Base-by-base conservation (phyloP, 2,113 vertebrate species). In the Thalassoma bifasciatum region DNA sequence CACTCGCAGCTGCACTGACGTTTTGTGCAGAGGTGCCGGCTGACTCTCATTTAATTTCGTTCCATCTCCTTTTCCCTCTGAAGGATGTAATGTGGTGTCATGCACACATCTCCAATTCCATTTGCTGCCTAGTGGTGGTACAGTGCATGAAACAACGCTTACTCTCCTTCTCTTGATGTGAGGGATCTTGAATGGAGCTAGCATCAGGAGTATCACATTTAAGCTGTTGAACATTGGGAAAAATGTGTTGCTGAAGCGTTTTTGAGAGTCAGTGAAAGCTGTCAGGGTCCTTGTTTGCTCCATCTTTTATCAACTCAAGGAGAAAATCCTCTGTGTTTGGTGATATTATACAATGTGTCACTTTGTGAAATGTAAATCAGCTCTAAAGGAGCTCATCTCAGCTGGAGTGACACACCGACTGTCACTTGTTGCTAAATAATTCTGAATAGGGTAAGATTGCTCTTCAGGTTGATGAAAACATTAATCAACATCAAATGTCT, bases 41-140 rank as follows among this genome's bases (percentile, higher is more conserved):
- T 58, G 75, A 70, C 75, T 85, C 75, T 80, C 71, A 79, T 84
- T 78, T 85, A 17, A 71, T 86, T 88, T 66, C 14, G 34, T 79
- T 68, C 56, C 60, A 68, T 84, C 79, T 71, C 54, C 54, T 16
- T 84, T 67, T 80, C 57, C 40, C 22, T 81, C 66, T 73, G 83
- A 72, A 86, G 74, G 56, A 80, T 85, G 63, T 86, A 75, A 82
- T 59, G 72, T 44, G 38, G 24, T 75, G 69, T 76, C 63, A 62
- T 50, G 52, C 52, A 62, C 53, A 56, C 52, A 79, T 71, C 82
- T 73, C 36, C 68, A 70, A 49, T 87, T 82, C 65, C 47, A 81
- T 86, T 84, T 81, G 70, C 63, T 57, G 69, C 80, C 78, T 70
- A 24, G 72, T 30, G 63, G 68, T 47, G 74, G 65, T 57, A n/a